A percentile compares a stretch with the other conserved stretches of the same genome.
Conservation (phyloP, 2,888 invertebrate species). For the Apodemia duryi region DNA sequence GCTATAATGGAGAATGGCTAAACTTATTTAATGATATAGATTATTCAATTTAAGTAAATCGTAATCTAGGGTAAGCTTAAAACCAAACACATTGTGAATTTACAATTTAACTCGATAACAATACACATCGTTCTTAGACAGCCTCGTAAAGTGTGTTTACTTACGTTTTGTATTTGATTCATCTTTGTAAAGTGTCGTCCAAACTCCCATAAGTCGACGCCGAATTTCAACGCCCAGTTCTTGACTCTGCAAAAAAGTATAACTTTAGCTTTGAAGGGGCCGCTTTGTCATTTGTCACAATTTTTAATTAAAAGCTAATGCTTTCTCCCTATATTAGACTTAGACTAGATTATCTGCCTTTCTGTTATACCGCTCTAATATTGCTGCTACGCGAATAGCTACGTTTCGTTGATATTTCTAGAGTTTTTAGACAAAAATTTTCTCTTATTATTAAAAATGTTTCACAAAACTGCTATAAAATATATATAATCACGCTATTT, state of each 20-base stretch:
- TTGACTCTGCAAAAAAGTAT: constrained; percentile 86
- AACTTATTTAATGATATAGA: too few species aligned
- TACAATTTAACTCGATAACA: background rate
- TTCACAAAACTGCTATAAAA: too few species aligned
- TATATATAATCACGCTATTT: too few species aligned
- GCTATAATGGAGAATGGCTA: too few species aligned
- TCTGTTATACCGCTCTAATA: background rate
- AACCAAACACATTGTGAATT: too few species aligned
- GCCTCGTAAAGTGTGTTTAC: constrained; percentile 48
- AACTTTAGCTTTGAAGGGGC: background rate
- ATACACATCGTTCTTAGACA: background rate
- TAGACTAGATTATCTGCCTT: background rate
- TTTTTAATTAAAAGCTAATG: background rate
- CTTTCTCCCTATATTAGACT: background rate
- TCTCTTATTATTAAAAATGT: too few species aligned
- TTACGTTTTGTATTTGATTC: constrained; percentile 92
- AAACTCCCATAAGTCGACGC: constrained; percentile 93
- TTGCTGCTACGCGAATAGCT: background rate
- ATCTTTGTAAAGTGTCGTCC: constrained; percentile 92
- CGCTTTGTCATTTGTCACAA: constrained; percentile 4
- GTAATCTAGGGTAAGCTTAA: too few species aligned
- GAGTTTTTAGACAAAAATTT: background rate
- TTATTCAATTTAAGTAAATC: too few species aligned
- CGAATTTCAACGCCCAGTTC: constrained; percentile 95
- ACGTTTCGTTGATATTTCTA: background rate